A percentile compares a stretch with the other conserved stretches of the same genome.
These are phyloP conservation scores for Pseudoatta argentina DNA, from an alignment of 1,140 invertebrate species.

Conservation along the genomic window DNA sequence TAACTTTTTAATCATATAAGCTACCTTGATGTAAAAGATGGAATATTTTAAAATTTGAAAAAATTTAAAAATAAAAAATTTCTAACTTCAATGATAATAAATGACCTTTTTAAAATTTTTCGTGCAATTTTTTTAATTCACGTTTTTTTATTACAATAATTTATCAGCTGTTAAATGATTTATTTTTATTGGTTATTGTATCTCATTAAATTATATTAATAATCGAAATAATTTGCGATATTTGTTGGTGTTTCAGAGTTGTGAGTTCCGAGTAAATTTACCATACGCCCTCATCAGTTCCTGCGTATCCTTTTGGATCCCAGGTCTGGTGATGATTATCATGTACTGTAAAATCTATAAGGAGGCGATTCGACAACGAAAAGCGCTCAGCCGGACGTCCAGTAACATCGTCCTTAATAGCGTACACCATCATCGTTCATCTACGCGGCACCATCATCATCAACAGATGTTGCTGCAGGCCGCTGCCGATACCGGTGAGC, in stretches of 20 bases:
- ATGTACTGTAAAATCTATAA: conserved; percentile 97
- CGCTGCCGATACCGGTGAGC: conserved; percentile 84
- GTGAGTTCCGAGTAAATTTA: conserved; percentile 95
- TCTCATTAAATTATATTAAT: background rate
- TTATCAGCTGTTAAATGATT: background rate
- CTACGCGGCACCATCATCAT: conserved; percentile 86
- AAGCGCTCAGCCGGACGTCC: conserved; percentile 92
- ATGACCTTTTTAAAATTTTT: background rate
- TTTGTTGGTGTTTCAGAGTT: conserved; percentile 83
- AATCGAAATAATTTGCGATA: background rate
- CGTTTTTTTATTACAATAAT: background rate
- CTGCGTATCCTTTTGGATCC: conserved; percentile 97
- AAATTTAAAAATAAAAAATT: background rate
- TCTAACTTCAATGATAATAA: background rate
- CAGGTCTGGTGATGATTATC: conserved; percentile 96
- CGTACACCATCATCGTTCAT: conserved; percentile 92
- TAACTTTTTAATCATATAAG: background rate
- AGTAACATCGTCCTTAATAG: conserved; percentile 94
- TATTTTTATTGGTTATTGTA: background rate
- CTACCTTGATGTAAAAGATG: background rate
- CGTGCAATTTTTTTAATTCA: background rate
- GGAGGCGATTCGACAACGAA: conserved; percentile 95
- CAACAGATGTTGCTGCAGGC: conserved; percentile 83
- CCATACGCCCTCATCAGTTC: conserved; percentile 96
- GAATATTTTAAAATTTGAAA: conserved; percentile 17